Evolutionary conservation across 2,113 vertebrate species (phyloP), one percentile per base, ranked within the genome.

Genomic region (Corvus hawaiiensis): DNA sequence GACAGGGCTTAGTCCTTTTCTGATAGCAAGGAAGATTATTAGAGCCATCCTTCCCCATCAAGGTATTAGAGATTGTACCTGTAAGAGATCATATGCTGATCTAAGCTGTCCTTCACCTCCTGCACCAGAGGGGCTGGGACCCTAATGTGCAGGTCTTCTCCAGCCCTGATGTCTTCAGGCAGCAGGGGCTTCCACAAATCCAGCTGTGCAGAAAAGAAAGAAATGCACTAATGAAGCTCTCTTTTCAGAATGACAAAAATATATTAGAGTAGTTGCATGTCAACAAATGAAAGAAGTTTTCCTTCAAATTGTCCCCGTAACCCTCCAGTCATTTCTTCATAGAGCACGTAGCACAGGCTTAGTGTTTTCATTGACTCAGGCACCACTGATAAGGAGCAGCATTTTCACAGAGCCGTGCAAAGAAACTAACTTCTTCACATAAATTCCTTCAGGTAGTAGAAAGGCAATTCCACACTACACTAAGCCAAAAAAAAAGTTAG

Each of bases 131-230:
- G 33, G 72, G 56, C 88, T 93, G 91, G 66, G 35, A 94, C 44
- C 78, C 90, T 93, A 43, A 92, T 16, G 43, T 67, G 71, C 28
- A 97, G 67, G 13, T 93, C 82, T 81, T 81, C 43, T 48, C 71
- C 87, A 95, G 63, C 37, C 44, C 18, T 16, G 56, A 94, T 96
- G 14, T 94, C 89, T 90, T 96, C 90, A 55, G 89, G 84, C 80
- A 92, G 24, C 46, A 84, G 41, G 16, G 90, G 82, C 63, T 89
- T 92, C 94, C 96, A 95, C 22, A 95, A 91, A 79, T 94, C 96
- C 49, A 94, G 64, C 91, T 97, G 55, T 54, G 56, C 63, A 93
- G 56, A 86, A 69, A 94, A 88, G 69, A 74, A 95, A 94, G 39
- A 44, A 95, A 93, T 80, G 28, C 43, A 84, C 6, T 46, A 35